Evolutionary conservation across 1,140 invertebrate species (phyloP).

Genomic region (Brachionus calyciflorus): DNA sequence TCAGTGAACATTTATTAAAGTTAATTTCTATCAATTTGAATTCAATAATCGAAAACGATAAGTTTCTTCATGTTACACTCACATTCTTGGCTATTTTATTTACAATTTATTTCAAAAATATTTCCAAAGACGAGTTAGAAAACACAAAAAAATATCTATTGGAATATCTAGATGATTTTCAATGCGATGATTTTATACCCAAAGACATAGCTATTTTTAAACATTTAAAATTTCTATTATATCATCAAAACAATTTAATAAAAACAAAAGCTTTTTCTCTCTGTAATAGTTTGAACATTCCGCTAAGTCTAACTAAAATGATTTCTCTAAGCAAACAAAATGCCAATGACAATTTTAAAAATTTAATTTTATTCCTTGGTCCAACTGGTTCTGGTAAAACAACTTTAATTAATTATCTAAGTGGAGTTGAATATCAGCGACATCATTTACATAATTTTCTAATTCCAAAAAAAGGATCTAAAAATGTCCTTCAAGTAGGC

Average conservation of each 20-base stretch:
- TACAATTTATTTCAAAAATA: neutral
- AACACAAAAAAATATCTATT: neutral
- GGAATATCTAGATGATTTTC: neutral
- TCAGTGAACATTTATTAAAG: neutral
- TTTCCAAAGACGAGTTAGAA: neutral
- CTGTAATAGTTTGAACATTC: neutral
- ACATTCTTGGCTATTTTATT: neutral
- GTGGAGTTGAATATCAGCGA: neutral
- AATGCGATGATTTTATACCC: neutral
- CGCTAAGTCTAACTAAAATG: neutral
- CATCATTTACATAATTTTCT: neutral
- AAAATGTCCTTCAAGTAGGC: neutral
- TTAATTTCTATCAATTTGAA: neutral
- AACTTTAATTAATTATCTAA: neutral
- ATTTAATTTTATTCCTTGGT: neutral
- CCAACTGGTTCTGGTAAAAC: neutral
- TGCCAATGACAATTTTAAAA: neutral
- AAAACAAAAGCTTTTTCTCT: neutral
- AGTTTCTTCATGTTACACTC: neutral
- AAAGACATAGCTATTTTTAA: neutral
- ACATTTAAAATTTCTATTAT: neutral
- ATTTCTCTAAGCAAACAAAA: neutral
- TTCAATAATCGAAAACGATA: neutral
- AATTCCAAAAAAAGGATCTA: neutral
- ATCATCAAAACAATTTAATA: neutral